Conservation (phyloP, 2,888 invertebrate species). For the Trissolcus brochymenae region DNA sequence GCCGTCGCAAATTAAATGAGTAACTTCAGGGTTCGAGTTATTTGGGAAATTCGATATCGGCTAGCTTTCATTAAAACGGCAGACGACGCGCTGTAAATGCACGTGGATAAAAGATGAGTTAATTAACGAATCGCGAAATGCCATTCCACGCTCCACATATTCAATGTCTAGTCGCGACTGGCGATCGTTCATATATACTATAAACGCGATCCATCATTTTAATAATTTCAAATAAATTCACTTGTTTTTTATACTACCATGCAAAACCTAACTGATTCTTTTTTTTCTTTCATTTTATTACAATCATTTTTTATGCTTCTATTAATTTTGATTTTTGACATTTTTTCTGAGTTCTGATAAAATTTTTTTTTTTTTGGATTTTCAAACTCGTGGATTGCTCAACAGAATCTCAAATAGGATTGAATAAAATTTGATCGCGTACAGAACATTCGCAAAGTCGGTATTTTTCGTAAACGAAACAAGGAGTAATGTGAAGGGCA, state of each 20-base stretch:
- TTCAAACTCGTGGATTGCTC: not conserved
- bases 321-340: too few relatives aligned
- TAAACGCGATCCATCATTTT: not conserved
- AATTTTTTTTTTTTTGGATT: not conserved
- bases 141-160: conserved; percentile 32
- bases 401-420: not conserved
- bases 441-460: not conserved
- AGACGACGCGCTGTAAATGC: conserved; percentile 52
- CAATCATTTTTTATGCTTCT: too few relatives aligned
- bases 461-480: conserved; percentile 14
- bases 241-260: not conserved
- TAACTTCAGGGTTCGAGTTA: conserved; percentile 69
- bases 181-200: not conserved
- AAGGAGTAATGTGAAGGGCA: conserved; percentile 12
- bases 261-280: not conserved
- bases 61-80: conserved; percentile 63
- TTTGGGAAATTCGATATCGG: conserved; percentile 70
- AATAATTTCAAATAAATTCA: not conserved
- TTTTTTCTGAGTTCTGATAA: too few relatives aligned
- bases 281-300: not conserved
- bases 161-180: conserved; percentile 5
- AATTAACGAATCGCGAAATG: conserved; percentile 49
- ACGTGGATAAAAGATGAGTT: conserved; percentile 51
- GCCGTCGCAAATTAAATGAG: conserved; percentile 72
- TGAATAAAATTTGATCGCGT: not conserved